Conservation (phyloP, 2,113 vertebrate genomes). For the Electrona antarctica region DNA sequence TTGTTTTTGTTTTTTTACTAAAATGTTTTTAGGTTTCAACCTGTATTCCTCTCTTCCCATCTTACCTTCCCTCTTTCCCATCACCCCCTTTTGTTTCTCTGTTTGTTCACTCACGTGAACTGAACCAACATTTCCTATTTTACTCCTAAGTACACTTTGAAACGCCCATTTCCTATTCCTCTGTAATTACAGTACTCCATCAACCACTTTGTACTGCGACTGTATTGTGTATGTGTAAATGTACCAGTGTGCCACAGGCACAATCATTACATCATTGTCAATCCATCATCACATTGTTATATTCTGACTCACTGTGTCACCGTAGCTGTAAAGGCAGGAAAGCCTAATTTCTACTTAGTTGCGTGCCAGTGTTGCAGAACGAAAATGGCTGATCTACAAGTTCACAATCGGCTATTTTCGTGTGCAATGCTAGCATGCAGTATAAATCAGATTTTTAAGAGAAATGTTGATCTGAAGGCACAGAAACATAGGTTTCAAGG, state of each 20-base stretch:
- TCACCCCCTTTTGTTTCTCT: background rate
- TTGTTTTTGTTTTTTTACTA: background rate
- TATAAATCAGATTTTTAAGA: too few relatives aligned
- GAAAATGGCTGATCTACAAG: conserved; percentile 8
- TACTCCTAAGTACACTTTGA: background rate
- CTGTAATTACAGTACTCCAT: background rate
- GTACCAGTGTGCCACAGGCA: background rate
- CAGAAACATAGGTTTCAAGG: conserved; percentile 11
- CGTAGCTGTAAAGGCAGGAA: too few relatives aligned
- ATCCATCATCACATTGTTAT: conserved; percentile 26
- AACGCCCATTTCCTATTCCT: conserved; percentile 7
- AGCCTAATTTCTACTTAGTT: conserved; percentile 1
- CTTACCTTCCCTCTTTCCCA: background rate
- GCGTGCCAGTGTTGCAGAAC: conserved; percentile 7
- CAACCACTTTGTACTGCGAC: conserved; percentile 6
- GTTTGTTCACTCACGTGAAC: background rate
- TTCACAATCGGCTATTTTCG: background rate
- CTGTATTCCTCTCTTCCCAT: background rate
- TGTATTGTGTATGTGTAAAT: background rate
- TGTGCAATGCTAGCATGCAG: background rate
- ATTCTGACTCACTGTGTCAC: background rate
- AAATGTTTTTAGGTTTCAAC: background rate
- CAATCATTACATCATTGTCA: conserved; percentile 10
- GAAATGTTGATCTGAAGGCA: background rate
- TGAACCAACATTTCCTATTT: background rate